phyloP scores from a whole-genome alignment of 2,888 invertebrate species.

The Rhamnusium bicolor region DNA sequence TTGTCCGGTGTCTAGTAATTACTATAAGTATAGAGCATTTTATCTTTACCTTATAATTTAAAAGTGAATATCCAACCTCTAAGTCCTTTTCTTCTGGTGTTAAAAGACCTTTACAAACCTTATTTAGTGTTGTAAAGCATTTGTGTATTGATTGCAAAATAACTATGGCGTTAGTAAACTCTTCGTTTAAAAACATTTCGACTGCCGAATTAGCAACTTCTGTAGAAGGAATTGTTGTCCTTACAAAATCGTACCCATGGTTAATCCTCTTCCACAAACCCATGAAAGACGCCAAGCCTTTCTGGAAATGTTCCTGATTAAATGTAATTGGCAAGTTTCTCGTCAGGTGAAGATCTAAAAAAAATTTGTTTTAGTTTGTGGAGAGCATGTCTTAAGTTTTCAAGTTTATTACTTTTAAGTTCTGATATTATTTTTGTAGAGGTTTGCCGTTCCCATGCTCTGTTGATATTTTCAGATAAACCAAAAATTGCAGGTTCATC shows the following conservation, averaged over 20 bases:
- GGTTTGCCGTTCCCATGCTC: slow-evolving; percentile 81
- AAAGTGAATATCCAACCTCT: slow-evolving; percentile 65
- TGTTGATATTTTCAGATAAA: slow-evolving; percentile 89
- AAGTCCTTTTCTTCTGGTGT: slow-evolving; percentile 68
- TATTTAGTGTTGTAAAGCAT: slow-evolving; percentile 75
- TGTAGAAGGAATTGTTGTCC: slow-evolving; percentile 53
- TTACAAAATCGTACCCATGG: slow-evolving; percentile 72
- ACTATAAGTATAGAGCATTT: no score
- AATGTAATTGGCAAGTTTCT: slow-evolving; percentile 48
- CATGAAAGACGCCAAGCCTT: slow-evolving; percentile 80
- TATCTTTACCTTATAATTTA: slow-evolving; percentile 74
- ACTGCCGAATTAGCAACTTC: slow-evolving; percentile 69
- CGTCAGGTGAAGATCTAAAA: slow-evolving; percentile 46
- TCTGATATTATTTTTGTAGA: slow-evolving; percentile 54
- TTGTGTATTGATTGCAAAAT: slow-evolving; percentile 78
- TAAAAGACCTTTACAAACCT: slow-evolving; percentile 75
- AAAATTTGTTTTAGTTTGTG: neutral
- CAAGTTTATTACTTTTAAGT: slow-evolving; percentile 54
- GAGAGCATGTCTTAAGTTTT: neutral
- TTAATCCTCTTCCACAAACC: slow-evolving; percentile 88
- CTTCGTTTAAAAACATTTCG: slow-evolving; percentile 77
- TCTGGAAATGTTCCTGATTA: slow-evolving; percentile 72
- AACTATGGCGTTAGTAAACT: slow-evolving; percentile 75
- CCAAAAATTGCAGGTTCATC: slow-evolving; percentile 87
- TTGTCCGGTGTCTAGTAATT: no score